These are phyloP conservation scores for Thereuonema tuberculata DNA, from an alignment of 1,140 invertebrate genomes.

Conservation along the genomic window DNA sequence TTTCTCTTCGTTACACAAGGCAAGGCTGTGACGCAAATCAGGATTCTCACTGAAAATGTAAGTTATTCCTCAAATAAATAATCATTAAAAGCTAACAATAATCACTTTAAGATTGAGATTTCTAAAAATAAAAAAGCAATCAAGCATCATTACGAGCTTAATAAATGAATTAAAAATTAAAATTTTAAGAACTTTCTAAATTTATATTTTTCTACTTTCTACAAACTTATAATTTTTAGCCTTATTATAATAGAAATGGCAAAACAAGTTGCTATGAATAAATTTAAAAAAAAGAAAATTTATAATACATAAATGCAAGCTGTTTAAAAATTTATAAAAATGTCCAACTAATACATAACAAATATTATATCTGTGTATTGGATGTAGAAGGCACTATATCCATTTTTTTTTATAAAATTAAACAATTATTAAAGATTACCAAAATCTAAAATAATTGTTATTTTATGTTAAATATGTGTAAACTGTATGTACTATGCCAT, in stretches of 20 bases:
- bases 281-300: no score
- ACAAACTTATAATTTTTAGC: no score
- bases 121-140: not conserved
- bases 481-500: no score
- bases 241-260: no score
- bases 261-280: no score
- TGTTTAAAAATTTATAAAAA: no score
- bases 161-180: not conserved
- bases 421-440: no score
- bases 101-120: not conserved
- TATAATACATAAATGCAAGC: no score
- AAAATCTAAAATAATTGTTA: no score
- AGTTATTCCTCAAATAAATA: not conserved
- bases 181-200: not conserved
- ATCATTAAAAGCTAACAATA: not conserved
- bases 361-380: no score
- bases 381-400: not conserved
- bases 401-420: not conserved
- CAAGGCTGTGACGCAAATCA: slow-evolving; percentile 27
- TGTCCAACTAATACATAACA: no score
- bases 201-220: not conserved
- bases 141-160: not conserved
- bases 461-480: not conserved
- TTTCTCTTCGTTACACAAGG: slow-evolving; percentile 34
- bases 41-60: slow-evolving; percentile 21